Percentiles rank a stretch among this genome's conserved stretches.
phyloP scores from a whole-genome alignment of 1,140 invertebrate genomes.

The Pogonomyrmex californicus region DNA sequence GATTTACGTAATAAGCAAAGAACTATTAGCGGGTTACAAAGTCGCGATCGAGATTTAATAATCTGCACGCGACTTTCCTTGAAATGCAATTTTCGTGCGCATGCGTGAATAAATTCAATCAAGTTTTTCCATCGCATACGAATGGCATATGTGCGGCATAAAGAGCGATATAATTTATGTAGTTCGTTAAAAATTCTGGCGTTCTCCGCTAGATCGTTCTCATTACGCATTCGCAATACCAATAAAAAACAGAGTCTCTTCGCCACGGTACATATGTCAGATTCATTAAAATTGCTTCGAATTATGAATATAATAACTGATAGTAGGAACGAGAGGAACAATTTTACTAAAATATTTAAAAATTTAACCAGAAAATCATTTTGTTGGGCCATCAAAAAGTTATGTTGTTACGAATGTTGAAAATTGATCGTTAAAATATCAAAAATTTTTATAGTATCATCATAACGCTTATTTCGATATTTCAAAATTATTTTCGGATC shows the following conservation, averaged over 20 bases:
- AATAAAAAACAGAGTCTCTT: constrained; percentile 5
- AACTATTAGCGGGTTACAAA: constrained; percentile 13
- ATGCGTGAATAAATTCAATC: not conserved
- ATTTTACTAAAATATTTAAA: too few relatives aligned
- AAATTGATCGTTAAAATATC: too few relatives aligned
- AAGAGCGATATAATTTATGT: constrained; percentile 36
- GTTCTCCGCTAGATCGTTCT: not conserved
- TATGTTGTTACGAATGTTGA: too few relatives aligned
- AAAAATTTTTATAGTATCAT: too few relatives aligned
- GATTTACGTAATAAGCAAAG: constrained; percentile 19
- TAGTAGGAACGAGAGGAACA: too few relatives aligned
- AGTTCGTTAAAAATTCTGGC: constrained; percentile 24
- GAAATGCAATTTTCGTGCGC: constrained; percentile 19
- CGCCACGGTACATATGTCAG: not conserved
- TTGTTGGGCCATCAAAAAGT: too few relatives aligned
- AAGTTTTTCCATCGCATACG: constrained; percentile 25
- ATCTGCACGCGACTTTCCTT: constrained; percentile 1
- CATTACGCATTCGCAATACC: constrained; percentile 11
- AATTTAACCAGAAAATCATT: too few relatives aligned
- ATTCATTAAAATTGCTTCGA: not conserved
- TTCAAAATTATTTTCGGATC: too few relatives aligned
- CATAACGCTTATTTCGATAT: too few relatives aligned
- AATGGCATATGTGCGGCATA: not conserved
- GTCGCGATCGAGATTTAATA: constrained; percentile 28
- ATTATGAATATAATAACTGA: not conserved